These are phyloP conservation scores for Ia io DNA, from an alignment of 2,113 vertebrate genomes.

Conservation along the genomic window DNA sequence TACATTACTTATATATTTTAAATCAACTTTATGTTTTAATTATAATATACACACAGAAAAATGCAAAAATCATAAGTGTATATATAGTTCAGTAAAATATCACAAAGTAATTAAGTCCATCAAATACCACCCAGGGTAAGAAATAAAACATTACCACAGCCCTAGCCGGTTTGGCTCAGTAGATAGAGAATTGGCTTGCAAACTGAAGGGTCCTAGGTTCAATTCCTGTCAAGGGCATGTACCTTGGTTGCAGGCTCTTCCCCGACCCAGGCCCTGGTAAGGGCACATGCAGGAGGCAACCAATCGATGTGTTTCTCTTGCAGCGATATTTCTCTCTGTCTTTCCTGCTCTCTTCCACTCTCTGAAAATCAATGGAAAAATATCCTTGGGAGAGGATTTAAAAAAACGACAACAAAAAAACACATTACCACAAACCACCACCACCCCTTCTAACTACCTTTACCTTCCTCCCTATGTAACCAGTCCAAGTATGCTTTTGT, in stretches of 20 bases:
- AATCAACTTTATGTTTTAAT: conserved; percentile 9
- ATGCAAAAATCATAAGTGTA: neutral
- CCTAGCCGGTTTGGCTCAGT: too few relatives aligned
- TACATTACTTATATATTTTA: neutral
- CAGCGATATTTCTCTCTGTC: too few relatives aligned
- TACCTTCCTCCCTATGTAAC: neutral
- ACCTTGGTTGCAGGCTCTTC: too few relatives aligned
- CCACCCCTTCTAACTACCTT: neutral
- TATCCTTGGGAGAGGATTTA: too few relatives aligned
- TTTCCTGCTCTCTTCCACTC: too few relatives aligned
- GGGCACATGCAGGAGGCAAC: too few relatives aligned
- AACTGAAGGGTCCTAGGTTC: too few relatives aligned
- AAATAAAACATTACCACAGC: neutral
- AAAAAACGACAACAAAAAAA: neutral
- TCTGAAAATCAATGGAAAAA: too few relatives aligned
- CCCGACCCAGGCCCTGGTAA: too few relatives aligned
- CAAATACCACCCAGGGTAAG: neutral
- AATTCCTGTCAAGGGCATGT: too few relatives aligned
- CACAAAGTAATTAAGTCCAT: neutral
- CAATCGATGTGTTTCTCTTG: too few relatives aligned
- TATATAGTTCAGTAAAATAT: neutral
- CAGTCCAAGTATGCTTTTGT: neutral
- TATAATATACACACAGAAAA: neutral
- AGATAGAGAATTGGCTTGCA: too few relatives aligned
- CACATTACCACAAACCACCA: neutral